Evolutionary conservation across 2,113 vertebrate species (phyloP).

Genomic region (Leucosticte australis): DNA sequence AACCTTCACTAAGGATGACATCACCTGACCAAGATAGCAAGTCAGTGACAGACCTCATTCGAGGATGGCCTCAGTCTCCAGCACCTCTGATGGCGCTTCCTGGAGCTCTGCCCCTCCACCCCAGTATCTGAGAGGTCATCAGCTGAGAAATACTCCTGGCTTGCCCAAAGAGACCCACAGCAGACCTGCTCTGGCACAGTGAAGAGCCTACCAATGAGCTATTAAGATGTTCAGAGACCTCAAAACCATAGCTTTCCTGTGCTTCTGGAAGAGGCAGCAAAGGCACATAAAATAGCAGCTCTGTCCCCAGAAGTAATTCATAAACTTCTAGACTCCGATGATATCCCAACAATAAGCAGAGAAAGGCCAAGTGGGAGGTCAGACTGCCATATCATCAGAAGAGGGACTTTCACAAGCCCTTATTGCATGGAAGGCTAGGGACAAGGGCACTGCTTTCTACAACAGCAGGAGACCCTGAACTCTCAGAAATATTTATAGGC

Average conservation of each 20-base stretch:
- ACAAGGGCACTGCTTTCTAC: not conserved
- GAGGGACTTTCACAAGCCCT: not conserved
- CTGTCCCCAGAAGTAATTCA: not conserved
- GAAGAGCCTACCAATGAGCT: not conserved
- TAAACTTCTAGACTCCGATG: not conserved
- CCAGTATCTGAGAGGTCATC: not conserved
- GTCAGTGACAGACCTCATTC: not conserved
- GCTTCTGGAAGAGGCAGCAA: not conserved
- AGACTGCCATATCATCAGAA: not conserved
- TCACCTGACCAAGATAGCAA: not conserved
- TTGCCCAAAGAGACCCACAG: not conserved
- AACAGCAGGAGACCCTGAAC: not conserved
- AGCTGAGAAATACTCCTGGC: not conserved
- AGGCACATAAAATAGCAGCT: not conserved
- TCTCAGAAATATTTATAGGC: not conserved
- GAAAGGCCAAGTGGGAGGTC: not conserved
- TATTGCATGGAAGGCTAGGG: not conserved
- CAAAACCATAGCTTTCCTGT: not conserved
- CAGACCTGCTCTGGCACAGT: not conserved
- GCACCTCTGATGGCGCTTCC: not conserved
- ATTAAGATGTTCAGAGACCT: not conserved
- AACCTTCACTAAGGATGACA: not conserved
- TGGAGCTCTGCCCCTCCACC: not conserved
- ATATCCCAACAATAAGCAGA: not conserved
- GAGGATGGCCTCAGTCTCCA: not conserved